Evolutionary conservation across 2,888 invertebrate genomes (phyloP).

Genomic region (Pristionchus japonicus): DNA sequence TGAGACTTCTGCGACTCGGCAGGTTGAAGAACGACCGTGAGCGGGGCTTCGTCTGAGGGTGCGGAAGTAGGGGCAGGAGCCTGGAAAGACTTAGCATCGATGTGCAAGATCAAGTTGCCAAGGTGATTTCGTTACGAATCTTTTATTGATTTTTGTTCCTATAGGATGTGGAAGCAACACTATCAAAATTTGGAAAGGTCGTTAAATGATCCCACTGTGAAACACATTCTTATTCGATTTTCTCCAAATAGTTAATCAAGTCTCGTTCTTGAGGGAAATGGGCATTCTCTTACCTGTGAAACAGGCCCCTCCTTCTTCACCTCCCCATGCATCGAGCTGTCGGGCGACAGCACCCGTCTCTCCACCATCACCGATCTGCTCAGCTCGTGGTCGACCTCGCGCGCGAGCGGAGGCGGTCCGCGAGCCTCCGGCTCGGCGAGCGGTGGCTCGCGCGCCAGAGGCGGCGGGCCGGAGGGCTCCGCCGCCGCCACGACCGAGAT

Average conservation of each 20-base stretch:
- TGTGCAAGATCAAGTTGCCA: too few relatives aligned
- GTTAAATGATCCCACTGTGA: background rate
- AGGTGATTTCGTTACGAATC: too few relatives aligned
- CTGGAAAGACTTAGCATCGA: background rate
- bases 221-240: background rate
- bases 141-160: background rate
- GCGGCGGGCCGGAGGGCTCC: background rate
- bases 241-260: background rate
- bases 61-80: background rate
- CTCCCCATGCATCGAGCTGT: background rate
- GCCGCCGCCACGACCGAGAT: background rate
- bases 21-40: background rate
- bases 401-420: constrained; percentile 27
- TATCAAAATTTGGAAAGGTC: background rate
- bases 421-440: background rate
- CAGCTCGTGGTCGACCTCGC: background rate
- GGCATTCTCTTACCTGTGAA: background rate
- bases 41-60: background rate
- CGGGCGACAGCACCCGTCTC: constrained; percentile 22
- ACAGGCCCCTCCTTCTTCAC: background rate
- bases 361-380: constrained; percentile 1
- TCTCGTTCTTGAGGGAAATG: background rate
- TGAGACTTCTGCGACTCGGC: background rate
- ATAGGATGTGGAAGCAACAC: background rate
- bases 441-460: constrained; percentile 7